Conservation (phyloP, 2,797 vertebrate species). For the Gastrophryne carolinensis region DNA sequence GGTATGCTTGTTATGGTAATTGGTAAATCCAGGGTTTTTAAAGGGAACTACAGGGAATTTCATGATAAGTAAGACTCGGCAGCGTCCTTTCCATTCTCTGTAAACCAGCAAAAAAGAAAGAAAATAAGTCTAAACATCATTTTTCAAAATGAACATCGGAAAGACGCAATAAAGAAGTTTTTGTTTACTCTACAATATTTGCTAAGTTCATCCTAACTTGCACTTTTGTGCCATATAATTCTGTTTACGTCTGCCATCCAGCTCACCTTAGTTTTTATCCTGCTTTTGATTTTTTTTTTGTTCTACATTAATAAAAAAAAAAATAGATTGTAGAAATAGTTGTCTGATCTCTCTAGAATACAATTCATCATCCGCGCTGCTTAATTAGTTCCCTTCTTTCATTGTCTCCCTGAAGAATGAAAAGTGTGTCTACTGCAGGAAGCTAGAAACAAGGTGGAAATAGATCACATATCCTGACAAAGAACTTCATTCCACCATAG, state of each 20-base stretch:
- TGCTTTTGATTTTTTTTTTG: conserved; percentile 28
- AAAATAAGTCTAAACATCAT: too few relatives aligned
- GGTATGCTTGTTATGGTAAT: too few relatives aligned
- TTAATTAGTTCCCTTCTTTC: conserved; percentile 51
- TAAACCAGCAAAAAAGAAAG: too few relatives aligned
- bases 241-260: not conserved
- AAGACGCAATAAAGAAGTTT: not conserved
- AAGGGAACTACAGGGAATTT: too few relatives aligned
- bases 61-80: too few relatives aligned
- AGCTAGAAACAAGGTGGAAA: conserved; percentile 38
- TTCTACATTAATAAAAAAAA: conserved; percentile 43
- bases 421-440: conserved; percentile 48
- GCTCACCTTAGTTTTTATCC: conserved; percentile 9
- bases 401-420: conserved; percentile 46
- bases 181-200: not conserved
- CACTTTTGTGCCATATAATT: not conserved
- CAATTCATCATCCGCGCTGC: conserved; percentile 48
- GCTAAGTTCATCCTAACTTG: not conserved
- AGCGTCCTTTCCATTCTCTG: too few relatives aligned
- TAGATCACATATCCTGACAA: conserved; percentile 42
- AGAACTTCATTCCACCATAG: conserved; percentile 31
- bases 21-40: too few relatives aligned
- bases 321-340: conserved; percentile 49
- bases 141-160: not conserved
- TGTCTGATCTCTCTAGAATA: conserved; percentile 46